Base-by-base conservation (phyloP, 1,140 invertebrate species). In the Geopemphigus sp. region DNA sequence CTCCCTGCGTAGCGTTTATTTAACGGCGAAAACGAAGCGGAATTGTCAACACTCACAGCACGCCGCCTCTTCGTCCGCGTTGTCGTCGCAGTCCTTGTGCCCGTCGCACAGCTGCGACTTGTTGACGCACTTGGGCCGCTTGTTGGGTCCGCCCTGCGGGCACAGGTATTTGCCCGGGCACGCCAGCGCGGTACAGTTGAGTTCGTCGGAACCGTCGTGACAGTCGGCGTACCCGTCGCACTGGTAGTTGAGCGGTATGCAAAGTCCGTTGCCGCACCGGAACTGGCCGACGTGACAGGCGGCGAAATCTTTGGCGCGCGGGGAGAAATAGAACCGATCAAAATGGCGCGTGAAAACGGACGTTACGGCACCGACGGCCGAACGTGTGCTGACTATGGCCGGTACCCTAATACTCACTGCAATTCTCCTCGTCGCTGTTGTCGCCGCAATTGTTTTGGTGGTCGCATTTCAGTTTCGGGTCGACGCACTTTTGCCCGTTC, bases 121-220 rank as follows among this genome's bases (percentile, higher is more conserved):
- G 12, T 92, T 90, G 80, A 99, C 98, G 84, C 97, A 99, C 82
- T 94, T 91, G 80, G 93, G 92, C 6, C 88, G 88, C 8, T 90
- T 91, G 17, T 88, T 89, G 0, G 87, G 85, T 0, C 88, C 89
- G 26, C 93, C 90, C 84, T 92, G 89, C 0, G 95, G 93, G 84
- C 96, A 98, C 17, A 95, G 88, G 86, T 95, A 98, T 87, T 97
- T 96, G 82, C 95, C 92, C 14, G 94, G 93, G 87, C 97, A 98
- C 19, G 92, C 90, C 64, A 95, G 93, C 24, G 91, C 89, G 15
- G 92, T 94, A 85, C 96, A 98, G 86, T 95, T 94, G 70, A 90
- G 90, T 85, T 98, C 96, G 84, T 98, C 96, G 12, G 91, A 92
- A 45, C 92, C 92, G 83, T 97, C 96, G 0, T 90, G 88, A 85